These are phyloP conservation scores for Caenorhabditis afra DNA, from an alignment of 2,888 invertebrate species.

Conservation along the genomic window DNA sequence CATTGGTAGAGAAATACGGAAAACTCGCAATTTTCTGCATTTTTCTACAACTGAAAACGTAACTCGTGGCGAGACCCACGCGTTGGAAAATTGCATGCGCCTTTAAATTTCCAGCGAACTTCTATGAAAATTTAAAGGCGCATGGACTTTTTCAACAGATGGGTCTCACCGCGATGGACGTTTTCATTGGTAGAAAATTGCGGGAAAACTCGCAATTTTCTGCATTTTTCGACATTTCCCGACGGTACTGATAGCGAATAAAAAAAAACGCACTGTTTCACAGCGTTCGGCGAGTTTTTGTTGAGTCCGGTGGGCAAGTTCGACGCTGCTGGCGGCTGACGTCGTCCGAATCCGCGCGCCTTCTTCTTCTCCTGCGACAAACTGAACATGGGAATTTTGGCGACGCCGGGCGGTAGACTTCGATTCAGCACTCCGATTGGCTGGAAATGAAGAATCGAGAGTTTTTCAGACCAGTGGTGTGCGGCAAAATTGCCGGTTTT, in stretches of 20 bases:
- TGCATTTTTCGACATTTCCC: too few species aligned
- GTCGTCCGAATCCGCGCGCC: conserved; percentile 2
- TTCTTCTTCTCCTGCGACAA: not conserved
- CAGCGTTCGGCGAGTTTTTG: conserved; percentile 38
- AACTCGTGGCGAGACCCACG: too few species aligned
- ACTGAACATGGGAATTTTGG: not conserved
- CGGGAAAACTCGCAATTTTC: not conserved
- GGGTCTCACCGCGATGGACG: too few species aligned
- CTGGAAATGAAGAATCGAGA: conserved; percentile 1
- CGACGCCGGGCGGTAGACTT: conserved; percentile 8
- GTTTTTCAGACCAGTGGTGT: conserved; percentile 2
- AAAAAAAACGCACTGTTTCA: conserved; percentile 14
- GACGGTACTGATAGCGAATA: not conserved
- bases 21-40: too few species aligned
- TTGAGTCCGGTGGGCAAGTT: conserved; percentile 31
- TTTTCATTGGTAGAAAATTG: too few species aligned
- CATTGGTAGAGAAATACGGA: too few species aligned
- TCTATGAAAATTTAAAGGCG: too few species aligned
- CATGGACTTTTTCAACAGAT: too few species aligned
- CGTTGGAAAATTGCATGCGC: too few species aligned
- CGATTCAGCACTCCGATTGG: not conserved
- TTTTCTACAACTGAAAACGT: too few species aligned
- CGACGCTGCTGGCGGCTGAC: too few species aligned
- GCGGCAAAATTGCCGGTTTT: not conserved
- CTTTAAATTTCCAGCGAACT: too few species aligned